Base-by-base conservation (phyloP, 2,888 invertebrate genomes). In the Apoderus coryli region DNA sequence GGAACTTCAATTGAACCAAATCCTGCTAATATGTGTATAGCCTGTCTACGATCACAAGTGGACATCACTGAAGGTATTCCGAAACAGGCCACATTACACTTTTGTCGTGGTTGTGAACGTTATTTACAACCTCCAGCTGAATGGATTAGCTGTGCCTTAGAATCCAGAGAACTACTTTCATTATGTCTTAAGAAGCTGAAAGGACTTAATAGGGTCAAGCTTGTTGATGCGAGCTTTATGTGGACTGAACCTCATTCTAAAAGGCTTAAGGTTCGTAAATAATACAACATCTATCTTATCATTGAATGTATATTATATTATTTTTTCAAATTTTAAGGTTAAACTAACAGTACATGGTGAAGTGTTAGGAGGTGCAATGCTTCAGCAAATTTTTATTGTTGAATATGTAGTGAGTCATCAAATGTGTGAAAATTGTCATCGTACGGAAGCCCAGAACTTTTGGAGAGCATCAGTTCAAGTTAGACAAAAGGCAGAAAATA, bases 201-300 rank as follows among this genome's bases (percentile, higher is more conserved):
- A 57, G 89, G 89, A 1, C 61, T 96, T 4, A 80, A 73, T 48
- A 72, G 80, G 52, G 84, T 96, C 0, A 85, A 90, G 50, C 63
- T 99, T 10, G 67, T 95, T 31, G 96, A 98, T 67, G 98, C 98
- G 22, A 78, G 81, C 1, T 98, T 98, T 63, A 73, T 93, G 3
- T 98, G 96, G 96, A 99, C 98, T 6, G 98, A 98, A 54, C 92
- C 95, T 19, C 98, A 98, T 64, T 98, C 96, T 2, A 93, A 89
- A 59, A 71, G 98, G 41, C 76, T 99, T 30, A 96, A 95, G 66
- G 81, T 90, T 37, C 23, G 31, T 13, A 13, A 6, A 9, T 19
- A 19, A 19, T 6, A 7, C n/a, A 7, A 7, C 19, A n/a, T 19
- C n/a, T 19, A 7, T n/a, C n/a, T 19, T 19, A n/a, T n/a, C n/a